These are phyloP conservation scores for Troglohyphantes excavatus DNA, from an alignment of 2,888 invertebrate genomes.

Conservation along the genomic window DNA sequence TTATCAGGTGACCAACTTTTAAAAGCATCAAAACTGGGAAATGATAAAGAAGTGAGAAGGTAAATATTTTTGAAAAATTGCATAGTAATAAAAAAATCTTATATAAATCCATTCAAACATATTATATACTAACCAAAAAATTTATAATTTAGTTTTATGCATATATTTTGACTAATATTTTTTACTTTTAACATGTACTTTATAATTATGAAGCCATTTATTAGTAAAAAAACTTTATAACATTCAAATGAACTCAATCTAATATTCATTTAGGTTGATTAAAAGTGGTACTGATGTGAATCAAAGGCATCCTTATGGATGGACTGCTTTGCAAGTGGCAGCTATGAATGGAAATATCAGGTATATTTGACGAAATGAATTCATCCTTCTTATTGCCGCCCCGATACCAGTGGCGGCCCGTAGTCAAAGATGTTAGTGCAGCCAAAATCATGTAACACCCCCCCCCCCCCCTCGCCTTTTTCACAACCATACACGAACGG, in stretches of 20 bases:
- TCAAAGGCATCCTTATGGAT: slow-evolving; percentile 89
- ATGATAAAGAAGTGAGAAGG: slow-evolving; percentile 61
- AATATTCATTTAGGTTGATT: slow-evolving; percentile 52
- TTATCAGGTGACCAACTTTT: slow-evolving; percentile 38
- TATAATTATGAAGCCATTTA: not conserved
- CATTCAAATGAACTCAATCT: not conserved
- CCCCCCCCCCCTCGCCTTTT: too few species aligned
- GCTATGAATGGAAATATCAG: slow-evolving; percentile 88
- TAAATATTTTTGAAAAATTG: not conserved
- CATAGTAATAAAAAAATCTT: too few species aligned
- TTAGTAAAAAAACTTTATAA: not conserved
- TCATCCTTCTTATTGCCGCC: too few species aligned
- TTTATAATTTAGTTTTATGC: too few species aligned
- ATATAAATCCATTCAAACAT: too few species aligned
- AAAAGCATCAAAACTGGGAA: slow-evolving; percentile 58
- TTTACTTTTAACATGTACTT: too few species aligned
- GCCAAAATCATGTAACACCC: too few species aligned
- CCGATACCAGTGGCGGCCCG: too few species aligned
- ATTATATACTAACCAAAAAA: too few species aligned
- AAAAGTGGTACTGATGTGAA: slow-evolving; percentile 83
- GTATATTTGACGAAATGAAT: slow-evolving; percentile 73
- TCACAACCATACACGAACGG: too few species aligned
- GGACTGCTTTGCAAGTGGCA: slow-evolving; percentile 93
- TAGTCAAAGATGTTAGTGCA: too few species aligned
- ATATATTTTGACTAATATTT: too few species aligned